phyloP scores from a whole-genome alignment of 2,888 invertebrate species.

The Suillia variegata region DNA sequence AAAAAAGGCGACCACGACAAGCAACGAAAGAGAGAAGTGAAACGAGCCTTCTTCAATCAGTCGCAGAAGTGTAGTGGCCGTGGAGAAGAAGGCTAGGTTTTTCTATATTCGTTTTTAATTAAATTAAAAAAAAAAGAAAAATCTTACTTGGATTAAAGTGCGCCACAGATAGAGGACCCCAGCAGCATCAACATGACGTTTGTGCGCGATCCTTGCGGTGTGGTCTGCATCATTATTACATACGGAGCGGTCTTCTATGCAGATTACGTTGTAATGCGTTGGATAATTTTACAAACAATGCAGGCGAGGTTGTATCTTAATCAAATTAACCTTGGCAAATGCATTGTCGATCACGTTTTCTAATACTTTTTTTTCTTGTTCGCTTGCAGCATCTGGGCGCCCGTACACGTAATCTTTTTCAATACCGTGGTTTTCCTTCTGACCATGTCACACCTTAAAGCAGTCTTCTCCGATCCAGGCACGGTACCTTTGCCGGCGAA shows the following conservation, averaged over 20 bases:
- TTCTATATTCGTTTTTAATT: too few species aligned
- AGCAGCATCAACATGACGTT: slow-evolving; percentile 68
- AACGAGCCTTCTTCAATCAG: too few species aligned
- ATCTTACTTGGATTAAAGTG: slow-evolving; percentile 35
- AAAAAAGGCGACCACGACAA: too few species aligned
- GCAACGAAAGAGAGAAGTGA: too few species aligned
- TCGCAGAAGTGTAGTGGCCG: too few species aligned
- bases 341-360: not conserved
- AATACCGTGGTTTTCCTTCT: slow-evolving; percentile 78
- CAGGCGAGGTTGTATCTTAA: slow-evolving; percentile 69
- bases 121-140: slow-evolving; percentile 1
- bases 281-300: slow-evolving; percentile 83
- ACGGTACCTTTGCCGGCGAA: slow-evolving; percentile 78
- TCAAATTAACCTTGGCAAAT: not conserved
- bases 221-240: slow-evolving; percentile 79
- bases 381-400: slow-evolving; percentile 75
- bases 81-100: too few species aligned
- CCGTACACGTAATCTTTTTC: slow-evolving; percentile 78
- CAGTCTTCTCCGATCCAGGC: slow-evolving; percentile 89
- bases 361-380: slow-evolving; percentile 31
- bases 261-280: slow-evolving; percentile 83
- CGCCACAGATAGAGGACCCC: slow-evolving; percentile 17
- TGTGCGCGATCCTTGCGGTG: slow-evolving; percentile 82
- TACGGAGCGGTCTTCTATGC: slow-evolving; percentile 83
- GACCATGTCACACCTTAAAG: slow-evolving; percentile 78